Conservation (phyloP, 2,113 vertebrate genomes). For the Colinus virginianus region DNA sequence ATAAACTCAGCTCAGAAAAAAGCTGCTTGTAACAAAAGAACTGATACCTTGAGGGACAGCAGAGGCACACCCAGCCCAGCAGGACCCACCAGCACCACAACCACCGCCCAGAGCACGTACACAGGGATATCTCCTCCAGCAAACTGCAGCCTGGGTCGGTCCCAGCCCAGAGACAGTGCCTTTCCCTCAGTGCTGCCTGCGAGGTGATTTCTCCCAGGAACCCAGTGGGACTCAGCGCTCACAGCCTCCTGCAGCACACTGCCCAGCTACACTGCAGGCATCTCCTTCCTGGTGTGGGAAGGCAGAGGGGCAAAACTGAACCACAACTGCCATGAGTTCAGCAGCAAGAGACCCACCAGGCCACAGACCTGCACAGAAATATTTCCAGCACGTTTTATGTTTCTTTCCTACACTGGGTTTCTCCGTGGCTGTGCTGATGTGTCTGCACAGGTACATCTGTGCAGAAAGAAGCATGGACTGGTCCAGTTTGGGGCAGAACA, state of each 20-base stretch:
- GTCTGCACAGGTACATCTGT: not conserved
- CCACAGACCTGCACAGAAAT: not conserved
- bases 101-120: not conserved
- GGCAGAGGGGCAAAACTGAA: not conserved
- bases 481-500: not conserved
- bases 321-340: not conserved
- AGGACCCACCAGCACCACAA: not conserved
- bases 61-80: not conserved
- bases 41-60: not conserved
- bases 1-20: not conserved
- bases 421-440: not conserved
- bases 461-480: not conserved
- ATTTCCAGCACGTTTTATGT: fast-evolving
- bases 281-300: not conserved
- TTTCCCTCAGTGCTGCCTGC: not conserved
- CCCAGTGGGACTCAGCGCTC: not conserved
- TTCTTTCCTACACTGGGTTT: not conserved
- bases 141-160: not conserved
- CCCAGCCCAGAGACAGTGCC: not conserved
- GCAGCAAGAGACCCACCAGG: not conserved
- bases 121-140: not conserved
- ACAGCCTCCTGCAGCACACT: not conserved
- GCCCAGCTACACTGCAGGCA: not conserved
- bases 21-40: not conserved
- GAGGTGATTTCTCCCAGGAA: not conserved